Evolutionary conservation across 2,888 invertebrate species (phyloP).

Genomic region (Apeira syringaria): DNA sequence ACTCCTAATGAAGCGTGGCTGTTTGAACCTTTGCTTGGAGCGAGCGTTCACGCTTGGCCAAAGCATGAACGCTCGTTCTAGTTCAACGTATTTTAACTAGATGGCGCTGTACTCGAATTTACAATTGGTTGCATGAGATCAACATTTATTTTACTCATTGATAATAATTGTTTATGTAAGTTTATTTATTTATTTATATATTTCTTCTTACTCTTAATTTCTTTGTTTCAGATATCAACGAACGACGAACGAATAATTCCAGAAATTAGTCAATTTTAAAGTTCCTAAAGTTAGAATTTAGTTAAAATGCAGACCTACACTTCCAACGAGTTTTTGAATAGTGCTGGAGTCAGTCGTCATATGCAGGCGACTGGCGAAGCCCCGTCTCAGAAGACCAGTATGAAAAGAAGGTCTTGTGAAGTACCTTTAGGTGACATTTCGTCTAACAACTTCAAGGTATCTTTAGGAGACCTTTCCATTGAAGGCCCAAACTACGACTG

Average conservation of each 20-base stretch:
- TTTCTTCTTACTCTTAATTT: too few relatives aligned
- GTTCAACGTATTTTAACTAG: not conserved
- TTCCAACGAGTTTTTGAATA: conserved; percentile 74
- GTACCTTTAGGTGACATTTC: conserved; percentile 76
- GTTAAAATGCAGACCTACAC: conserved; percentile 66
- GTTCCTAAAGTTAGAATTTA: conserved; percentile 68
- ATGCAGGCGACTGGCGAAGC: conserved; percentile 78
- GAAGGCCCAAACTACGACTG: conserved; percentile 64
- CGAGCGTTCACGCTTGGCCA: too few relatives aligned
- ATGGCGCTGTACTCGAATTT: conserved; percentile 7
- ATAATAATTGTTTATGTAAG: too few relatives aligned
- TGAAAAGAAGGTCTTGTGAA: conserved; percentile 76
- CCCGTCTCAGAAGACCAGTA: conserved; percentile 73
- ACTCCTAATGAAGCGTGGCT: too few relatives aligned
- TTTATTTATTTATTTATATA: too few relatives aligned
- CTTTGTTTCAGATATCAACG: conserved; percentile 68
- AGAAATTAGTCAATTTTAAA: conserved; percentile 70
- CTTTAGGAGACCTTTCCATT: conserved; percentile 66
- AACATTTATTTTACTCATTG: not conserved
- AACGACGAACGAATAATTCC: conserved; percentile 71
- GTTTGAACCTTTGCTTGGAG: too few relatives aligned
- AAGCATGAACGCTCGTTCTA: too few relatives aligned
- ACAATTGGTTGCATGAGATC: not conserved
- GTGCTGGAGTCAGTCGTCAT: conserved; percentile 75
- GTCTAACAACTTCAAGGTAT: conserved; percentile 75